Evolutionary conservation across 2,888 invertebrate species (phyloP).

Genomic region (Trissolcus japonicus): DNA sequence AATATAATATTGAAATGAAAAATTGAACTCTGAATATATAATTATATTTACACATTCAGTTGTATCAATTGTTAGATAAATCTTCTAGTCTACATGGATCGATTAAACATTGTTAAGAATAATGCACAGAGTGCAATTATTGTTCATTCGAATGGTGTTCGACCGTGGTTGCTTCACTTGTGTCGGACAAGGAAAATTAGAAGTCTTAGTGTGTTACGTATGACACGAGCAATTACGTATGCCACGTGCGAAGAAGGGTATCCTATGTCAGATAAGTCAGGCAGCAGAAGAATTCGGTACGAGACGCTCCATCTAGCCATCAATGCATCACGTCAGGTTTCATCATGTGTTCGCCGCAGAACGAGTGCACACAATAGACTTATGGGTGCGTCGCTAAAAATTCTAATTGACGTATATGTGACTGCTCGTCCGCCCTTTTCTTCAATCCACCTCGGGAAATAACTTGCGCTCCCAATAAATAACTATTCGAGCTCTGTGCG

Average conservation of each 20-base stretch:
- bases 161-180: constrained; percentile 11
- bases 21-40: no score
- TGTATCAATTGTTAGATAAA: no score
- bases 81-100: no score
- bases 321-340: constrained; percentile 64
- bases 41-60: no score
- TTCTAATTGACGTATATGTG: constrained; percentile 59
- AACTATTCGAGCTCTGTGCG: constrained; percentile 14
- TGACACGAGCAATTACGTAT: constrained; percentile 64
- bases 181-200: constrained; percentile 35
- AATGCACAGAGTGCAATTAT: no score
- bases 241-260: constrained; percentile 60
- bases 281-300: constrained; percentile 61
- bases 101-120: no score
- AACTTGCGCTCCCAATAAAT: constrained; percentile 25
- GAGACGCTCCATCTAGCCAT: constrained; percentile 65
- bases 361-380: constrained; percentile 63
- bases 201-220: constrained; percentile 37
- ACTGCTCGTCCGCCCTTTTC: constrained; percentile 57
- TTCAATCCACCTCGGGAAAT: constrained; percentile 47
- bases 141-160: constrained; percentile 22
- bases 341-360: constrained; percentile 68
- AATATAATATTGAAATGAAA: no score
- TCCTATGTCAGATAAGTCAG: constrained; percentile 49
- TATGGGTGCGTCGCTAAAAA: constrained; percentile 67